Evolutionary conservation across 2,113 vertebrate genomes (phyloP), one percentile per base, ranked within the genome.

Genomic region (Suricata suricatta): DNA sequence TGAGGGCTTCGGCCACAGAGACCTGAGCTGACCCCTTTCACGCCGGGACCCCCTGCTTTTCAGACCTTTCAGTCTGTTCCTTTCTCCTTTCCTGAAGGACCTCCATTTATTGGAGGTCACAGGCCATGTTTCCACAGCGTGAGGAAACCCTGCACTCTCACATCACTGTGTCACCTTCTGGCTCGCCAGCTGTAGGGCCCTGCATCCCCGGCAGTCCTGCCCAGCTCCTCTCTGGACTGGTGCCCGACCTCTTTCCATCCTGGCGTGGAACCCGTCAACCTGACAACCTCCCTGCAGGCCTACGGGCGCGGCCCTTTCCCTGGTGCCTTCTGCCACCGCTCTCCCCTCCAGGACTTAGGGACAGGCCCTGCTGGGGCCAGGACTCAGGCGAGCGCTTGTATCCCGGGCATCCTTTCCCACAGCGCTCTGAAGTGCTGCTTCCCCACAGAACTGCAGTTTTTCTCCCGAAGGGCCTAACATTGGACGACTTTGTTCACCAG

Each of bases 401-500:
- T 88, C 91, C 92, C 68, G 80, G 63, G 54, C 93, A 80, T 88
- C 47, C 11, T 93, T 44, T 82, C 5, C n/a, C 38, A 69, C 47
- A 91, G 66, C 27, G 33, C 38, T 60, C 44, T 47, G 63, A 85
- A 88, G 77, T 87, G 6, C 88, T 64, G 76, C 71, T 97, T 96
- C 81, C 71, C 76, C 90, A 84, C 25, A 93, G 50, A 94, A 52
- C 19, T 74, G 72, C 60, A 80, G 2, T 66, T 69, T 90, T 94
- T 50, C 29, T 80, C 52, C 89, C 54, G 52, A 90, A 96, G 31
- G 72, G 90, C 77, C 93, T 93, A 71, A 96, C 94, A 93, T 91
- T 44, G 93, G 60, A 86, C 2, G 2, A 33, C 27, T 88, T 89
- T 94, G 80, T 83, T 82, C 72, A 52, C 47, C 6, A 41, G 17